Evolutionary conservation across 2,113 vertebrate species (phyloP).

Genomic region (Hippocampus comes): DNA sequence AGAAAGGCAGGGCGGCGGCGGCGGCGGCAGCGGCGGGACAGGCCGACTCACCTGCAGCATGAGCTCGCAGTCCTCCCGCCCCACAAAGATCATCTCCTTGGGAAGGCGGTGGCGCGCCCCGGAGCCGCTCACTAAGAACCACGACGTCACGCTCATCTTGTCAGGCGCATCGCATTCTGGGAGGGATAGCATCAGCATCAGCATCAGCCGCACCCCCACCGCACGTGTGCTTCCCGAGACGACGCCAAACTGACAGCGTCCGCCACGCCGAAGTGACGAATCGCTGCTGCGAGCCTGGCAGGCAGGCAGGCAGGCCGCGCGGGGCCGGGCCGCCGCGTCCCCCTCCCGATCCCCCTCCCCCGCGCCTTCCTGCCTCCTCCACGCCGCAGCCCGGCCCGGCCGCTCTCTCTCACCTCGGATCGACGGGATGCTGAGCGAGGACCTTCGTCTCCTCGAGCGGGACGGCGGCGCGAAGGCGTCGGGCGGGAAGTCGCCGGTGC

Average conservation of each 20-base stretch:
- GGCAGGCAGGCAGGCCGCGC: neutral
- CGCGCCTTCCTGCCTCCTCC: slow-evolving; percentile 13
- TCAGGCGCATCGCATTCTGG: slow-evolving; percentile 76
- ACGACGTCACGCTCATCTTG: slow-evolving; percentile 96
- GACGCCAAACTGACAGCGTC: neutral
- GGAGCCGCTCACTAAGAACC: slow-evolving; percentile 96
- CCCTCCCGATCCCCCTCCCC: neutral
- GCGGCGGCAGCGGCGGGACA: too few relatives aligned
- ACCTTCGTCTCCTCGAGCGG: slow-evolving; percentile 3
- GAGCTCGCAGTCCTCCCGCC: slow-evolving; percentile 93
- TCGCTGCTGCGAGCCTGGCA: neutral
- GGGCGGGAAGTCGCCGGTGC: too few relatives aligned
- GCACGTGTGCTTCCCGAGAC: neutral
- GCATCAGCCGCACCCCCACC: slow-evolving; percentile 7
- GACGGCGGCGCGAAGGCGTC: neutral
- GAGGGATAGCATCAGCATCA: slow-evolving; percentile 2
- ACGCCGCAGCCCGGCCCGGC: slow-evolving; percentile 3
- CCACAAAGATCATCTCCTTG: slow-evolving; percentile 95
- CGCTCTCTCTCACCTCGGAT: slow-evolving; percentile 37
- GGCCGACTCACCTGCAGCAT: slow-evolving; percentile 62
- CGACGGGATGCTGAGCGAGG: slow-evolving; percentile 29
- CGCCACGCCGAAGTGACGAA: neutral
- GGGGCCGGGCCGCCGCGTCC: neutral
- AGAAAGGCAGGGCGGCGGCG: too few relatives aligned
- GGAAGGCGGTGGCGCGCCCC: slow-evolving; percentile 92